Conservation (phyloP, 2,113 vertebrate species). For the Entosphenus tridentatus region DNA sequence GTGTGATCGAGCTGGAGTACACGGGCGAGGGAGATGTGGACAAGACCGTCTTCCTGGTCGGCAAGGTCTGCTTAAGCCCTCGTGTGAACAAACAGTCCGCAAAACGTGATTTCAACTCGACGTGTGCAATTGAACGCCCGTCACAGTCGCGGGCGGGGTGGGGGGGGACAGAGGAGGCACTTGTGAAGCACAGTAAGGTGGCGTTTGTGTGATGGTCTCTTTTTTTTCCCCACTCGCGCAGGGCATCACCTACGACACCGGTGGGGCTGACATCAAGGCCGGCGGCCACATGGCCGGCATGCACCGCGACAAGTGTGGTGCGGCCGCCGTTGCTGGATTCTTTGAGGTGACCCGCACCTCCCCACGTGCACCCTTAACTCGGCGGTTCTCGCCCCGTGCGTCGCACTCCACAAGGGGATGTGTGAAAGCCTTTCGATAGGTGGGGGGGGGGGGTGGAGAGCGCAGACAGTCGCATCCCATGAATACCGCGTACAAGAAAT, state of each 20-base stretch:
- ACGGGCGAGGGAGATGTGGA: constrained; percentile 25
- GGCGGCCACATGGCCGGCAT: constrained; percentile 40
- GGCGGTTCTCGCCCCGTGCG: not conserved
- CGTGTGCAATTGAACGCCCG: not conserved
- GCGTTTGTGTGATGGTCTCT: not conserved
- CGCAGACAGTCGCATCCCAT: too few species aligned
- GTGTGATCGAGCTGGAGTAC: constrained; percentile 33
- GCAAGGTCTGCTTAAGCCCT: constrained; percentile 26
- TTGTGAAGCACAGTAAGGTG: not conserved
- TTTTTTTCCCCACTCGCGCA: constrained; percentile 10
- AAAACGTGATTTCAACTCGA: not conserved
- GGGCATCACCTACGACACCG: constrained; percentile 43
- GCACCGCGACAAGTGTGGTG: constrained; percentile 47
- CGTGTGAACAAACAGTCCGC: not conserved
- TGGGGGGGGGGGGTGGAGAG: too few species aligned
- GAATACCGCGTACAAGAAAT: too few species aligned
- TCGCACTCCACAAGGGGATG: not conserved
- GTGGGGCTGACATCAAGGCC: constrained; percentile 43
- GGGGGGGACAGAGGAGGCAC: not conserved
- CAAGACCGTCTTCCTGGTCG: constrained; percentile 33
- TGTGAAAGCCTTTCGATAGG: too few species aligned
- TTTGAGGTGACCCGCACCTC: constrained; percentile 23
- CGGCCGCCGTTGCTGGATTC: constrained; percentile 38
- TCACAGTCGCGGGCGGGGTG: not conserved
- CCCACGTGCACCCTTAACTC: not conserved